Conservation (phyloP, 2,888 invertebrate species). For the Ochropacha duplaris region DNA sequence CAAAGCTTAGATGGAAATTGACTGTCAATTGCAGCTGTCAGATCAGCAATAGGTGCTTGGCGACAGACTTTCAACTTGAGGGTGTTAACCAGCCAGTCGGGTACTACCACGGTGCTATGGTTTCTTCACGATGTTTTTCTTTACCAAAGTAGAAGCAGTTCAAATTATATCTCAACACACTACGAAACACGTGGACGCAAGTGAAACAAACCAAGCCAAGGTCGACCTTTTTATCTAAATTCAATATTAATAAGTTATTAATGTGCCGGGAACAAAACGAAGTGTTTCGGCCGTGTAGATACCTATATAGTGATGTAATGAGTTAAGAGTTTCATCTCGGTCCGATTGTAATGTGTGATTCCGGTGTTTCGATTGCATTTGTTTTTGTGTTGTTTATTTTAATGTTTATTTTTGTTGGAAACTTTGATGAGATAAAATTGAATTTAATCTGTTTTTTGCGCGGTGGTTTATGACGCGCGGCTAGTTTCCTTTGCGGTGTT, state of each 20-base stretch:
- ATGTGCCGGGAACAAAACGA: slow-evolving; percentile 28
- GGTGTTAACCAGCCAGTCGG: too few species aligned
- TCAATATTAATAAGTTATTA: slow-evolving; percentile 53
- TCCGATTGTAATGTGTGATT: slow-evolving; percentile 42
- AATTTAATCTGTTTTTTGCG: background rate
- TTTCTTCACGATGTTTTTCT: too few species aligned
- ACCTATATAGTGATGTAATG: slow-evolving; percentile 30
- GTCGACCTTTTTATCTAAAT: slow-evolving; percentile 54
- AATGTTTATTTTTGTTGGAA: background rate
- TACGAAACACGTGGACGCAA: background rate
- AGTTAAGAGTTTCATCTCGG: slow-evolving; percentile 4
- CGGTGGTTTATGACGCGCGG: background rate
- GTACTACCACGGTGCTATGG: too few species aligned
- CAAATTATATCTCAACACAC: background rate
- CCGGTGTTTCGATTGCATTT: slow-evolving; percentile 38
- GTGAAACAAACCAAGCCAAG: slow-evolving; percentile 24
- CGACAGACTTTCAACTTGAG: too few species aligned
- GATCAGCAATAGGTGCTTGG: too few species aligned
- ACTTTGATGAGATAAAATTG: background rate
- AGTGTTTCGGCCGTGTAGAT: slow-evolving; percentile 4
- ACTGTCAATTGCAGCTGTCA: too few species aligned
- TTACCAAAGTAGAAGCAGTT: too few species aligned
- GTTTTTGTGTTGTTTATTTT: background rate
- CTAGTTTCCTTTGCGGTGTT: too few species aligned
- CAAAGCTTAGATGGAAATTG: too few species aligned